These are phyloP conservation scores for Pemphredon lugubris DNA, from an alignment of 2,888 invertebrate genomes.

Conservation along the genomic window DNA sequence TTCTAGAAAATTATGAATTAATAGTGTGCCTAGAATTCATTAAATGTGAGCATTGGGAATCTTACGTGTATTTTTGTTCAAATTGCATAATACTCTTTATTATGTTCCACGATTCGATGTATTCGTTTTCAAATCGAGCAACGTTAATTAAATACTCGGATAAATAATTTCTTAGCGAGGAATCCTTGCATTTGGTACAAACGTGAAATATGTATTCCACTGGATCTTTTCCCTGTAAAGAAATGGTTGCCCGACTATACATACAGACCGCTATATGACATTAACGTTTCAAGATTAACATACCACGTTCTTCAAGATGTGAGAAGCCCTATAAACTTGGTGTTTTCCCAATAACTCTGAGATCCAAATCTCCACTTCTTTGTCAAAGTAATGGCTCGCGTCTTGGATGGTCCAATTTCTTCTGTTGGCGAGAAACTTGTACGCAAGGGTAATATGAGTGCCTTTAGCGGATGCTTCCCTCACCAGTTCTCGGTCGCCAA, in stretches of 20 bases:
- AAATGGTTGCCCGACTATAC: too few relatives aligned
- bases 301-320: slow-evolving; percentile 85
- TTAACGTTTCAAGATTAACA: slow-evolving; percentile 42
- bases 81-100: slow-evolving; percentile 75
- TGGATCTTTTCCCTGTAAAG: slow-evolving; percentile 82
- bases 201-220: slow-evolving; percentile 83
- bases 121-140: slow-evolving; percentile 74
- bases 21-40: neutral
- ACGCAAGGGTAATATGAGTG: slow-evolving; percentile 84
- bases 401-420: slow-evolving; percentile 83
- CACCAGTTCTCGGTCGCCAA: slow-evolving; percentile 85
- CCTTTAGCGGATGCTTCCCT: slow-evolving; percentile 88
- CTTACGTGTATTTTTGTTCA: slow-evolving; percentile 70
- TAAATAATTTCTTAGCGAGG: slow-evolving; percentile 85
- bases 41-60: slow-evolving; percentile 10
- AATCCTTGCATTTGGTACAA: slow-evolving; percentile 84
- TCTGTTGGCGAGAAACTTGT: slow-evolving; percentile 83
- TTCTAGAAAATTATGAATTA: slow-evolving; percentile 53
- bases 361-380: slow-evolving; percentile 85
- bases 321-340: slow-evolving; percentile 86
- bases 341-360: slow-evolving; percentile 84
- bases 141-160: slow-evolving; percentile 85
- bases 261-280: too few relatives aligned
- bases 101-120: slow-evolving; percentile 80
- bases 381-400: slow-evolving; percentile 78